Evolutionary conservation across 1,140 invertebrate genomes (phyloP).

Genomic region (Liolophura sinensis): DNA sequence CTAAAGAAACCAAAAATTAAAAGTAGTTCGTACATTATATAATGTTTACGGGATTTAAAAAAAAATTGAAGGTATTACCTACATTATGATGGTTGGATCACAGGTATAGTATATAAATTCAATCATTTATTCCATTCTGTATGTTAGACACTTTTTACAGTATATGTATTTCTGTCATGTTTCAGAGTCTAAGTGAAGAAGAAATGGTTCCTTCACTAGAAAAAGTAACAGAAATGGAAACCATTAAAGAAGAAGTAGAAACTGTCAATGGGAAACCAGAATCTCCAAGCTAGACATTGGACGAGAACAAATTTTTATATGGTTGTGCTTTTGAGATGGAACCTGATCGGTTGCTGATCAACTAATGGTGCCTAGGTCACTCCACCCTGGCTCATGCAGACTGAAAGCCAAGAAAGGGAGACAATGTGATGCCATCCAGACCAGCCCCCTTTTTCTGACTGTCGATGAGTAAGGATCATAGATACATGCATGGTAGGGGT

Average conservation of each 20-base stretch:
- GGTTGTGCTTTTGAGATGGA: neutral
- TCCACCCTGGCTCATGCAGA: constrained; percentile 1
- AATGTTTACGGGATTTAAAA: too few species aligned
- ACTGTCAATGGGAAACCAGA: constrained; percentile 1
- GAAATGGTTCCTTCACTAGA: constrained; percentile 8
- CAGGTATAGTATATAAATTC: neutral
- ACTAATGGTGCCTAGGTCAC: constrained; percentile 9
- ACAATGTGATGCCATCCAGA: too few species aligned
- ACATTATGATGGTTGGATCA: too few species aligned
- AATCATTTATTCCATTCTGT: neutral
- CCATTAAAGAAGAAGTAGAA: constrained; percentile 47
- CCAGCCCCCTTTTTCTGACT: too few species aligned
- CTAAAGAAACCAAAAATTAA: too few species aligned
- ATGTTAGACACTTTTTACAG: neutral
- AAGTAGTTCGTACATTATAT: too few species aligned
- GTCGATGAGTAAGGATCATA: too few species aligned
- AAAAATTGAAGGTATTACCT: too few species aligned
- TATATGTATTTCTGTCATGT: constrained; percentile 3
- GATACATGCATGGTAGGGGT: too few species aligned
- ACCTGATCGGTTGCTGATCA: constrained; percentile 8
- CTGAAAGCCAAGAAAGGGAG: constrained; percentile 2
- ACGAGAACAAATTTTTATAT: constrained; percentile 4
- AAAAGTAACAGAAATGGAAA: constrained; percentile 41
- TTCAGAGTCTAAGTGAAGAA: neutral
- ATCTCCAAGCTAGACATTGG: neutral